Evolutionary conservation across 2,888 invertebrate species (phyloP), one percentile per base, ranked within the genome.

Genomic region (Dioctria rufipes): DNA sequence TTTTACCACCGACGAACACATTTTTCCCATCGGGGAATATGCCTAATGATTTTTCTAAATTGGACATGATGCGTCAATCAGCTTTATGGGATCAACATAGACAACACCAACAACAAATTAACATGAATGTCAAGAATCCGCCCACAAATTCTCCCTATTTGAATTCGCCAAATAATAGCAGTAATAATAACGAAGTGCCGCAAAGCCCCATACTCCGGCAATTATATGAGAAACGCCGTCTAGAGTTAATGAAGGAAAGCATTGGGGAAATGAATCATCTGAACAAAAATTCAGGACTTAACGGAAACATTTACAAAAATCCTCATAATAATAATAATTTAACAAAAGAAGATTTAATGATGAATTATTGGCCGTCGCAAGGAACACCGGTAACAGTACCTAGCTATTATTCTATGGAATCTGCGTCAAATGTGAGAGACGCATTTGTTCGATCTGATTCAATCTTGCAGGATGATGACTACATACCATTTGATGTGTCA

Each of bases 401-500:
- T 40, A 84, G 82, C 75, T 79, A 82, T 51, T 83, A 82, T 73
- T 66, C 77, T 11, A 46, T 82, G 9, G 82, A 83, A 67, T 6
- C 75, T 67, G 71, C 49, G 4, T 66, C 77, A 43, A 61, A 49
- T 67, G 60, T 81, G 71, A 83, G 85, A 60, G 86, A 88, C 65
- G 86, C 85, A 61, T 90, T 90, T 84, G 89, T 89, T 13, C 90
- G 91, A 46, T 90, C 91, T 49, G 92, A 92, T 85, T 90, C 91
- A 9, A 90, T 92, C 83, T 86, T 92, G 81, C 90, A 91, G 81
- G 92, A 93, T 80, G 93, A 93, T 85, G 92, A 92, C 83, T 91
- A 92, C 85, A 90, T 92, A 79, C 93, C 93, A 37, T 93, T 93
- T 86, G 93, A 93, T 85, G 90, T 91, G 61, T 91, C 92, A 49